Conservation (phyloP, 2,888 invertebrate species). For the Drosophila fulvimacula region DNA sequence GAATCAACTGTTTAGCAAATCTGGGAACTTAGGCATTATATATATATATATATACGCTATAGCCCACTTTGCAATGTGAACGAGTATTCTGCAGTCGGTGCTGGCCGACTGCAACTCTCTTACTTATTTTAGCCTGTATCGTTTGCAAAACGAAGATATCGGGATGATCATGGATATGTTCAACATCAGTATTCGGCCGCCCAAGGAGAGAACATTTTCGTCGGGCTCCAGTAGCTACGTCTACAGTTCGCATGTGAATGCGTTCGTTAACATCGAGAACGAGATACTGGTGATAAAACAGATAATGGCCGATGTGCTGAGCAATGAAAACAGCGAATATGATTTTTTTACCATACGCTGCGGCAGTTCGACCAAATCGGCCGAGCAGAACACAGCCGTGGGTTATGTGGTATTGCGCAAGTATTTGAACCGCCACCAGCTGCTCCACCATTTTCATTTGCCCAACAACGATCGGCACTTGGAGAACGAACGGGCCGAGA, state of each 20-base stretch:
- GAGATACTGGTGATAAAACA: constrained; percentile 48
- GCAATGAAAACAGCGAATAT: constrained; percentile 55
- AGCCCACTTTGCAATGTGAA: not conserved
- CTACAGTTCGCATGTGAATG: constrained; percentile 40
- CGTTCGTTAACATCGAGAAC: constrained; percentile 18
- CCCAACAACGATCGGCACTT: constrained; percentile 40
- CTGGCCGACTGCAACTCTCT: not conserved
- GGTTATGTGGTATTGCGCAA: constrained; percentile 75
- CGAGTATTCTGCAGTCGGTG: not conserved
- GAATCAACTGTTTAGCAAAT: too few relatives aligned
- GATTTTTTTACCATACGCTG: constrained; percentile 75
- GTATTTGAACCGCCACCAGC: constrained; percentile 36
- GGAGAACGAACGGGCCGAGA: constrained; percentile 58
- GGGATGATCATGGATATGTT: constrained; percentile 19
- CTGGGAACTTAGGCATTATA: too few relatives aligned
- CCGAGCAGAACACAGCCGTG: constrained; percentile 62
- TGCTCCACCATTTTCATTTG: constrained; percentile 60
- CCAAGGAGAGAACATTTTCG: rapidly evolving
- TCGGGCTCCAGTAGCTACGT: constrained; percentile 30
- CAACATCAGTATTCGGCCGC: not conserved
- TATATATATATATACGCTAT: too few relatives aligned
- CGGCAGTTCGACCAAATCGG: constrained; percentile 65
- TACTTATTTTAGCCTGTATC: constrained; percentile 39
- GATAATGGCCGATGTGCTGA: constrained; percentile 67
- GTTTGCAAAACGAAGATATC: constrained; percentile 34